Evolutionary conservation across 2,888 invertebrate species (phyloP).

Genomic region (Cryptocephalus moraei): DNA sequence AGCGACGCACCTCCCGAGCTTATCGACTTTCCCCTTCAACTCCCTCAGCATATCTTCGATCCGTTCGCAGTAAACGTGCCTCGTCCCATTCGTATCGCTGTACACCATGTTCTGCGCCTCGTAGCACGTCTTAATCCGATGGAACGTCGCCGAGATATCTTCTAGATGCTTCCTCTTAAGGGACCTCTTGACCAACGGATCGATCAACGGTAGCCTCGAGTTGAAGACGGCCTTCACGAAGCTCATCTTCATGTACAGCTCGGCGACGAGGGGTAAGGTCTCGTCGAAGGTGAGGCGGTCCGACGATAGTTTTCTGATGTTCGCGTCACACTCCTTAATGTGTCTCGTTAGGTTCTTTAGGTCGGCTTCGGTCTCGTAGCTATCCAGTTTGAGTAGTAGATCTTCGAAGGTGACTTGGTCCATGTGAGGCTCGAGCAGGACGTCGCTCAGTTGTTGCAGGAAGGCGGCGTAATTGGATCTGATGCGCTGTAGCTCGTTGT

Average conservation of each 20-base stretch:
- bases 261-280: constrained; percentile 18
- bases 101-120: constrained; percentile 42
- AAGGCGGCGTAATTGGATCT: too few species aligned
- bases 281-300: too few species aligned
- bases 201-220: constrained; percentile 59
- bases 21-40: constrained; percentile 13
- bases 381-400: too few species aligned
- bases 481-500: too few species aligned
- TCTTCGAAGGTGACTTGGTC: too few species aligned
- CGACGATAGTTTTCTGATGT: too few species aligned
- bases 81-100: constrained; percentile 30
- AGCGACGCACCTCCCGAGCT: constrained; percentile 45
- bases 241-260: constrained; percentile 39
- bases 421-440: too few species aligned
- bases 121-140: constrained; percentile 46
- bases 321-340: too few species aligned
- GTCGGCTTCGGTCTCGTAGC: too few species aligned
- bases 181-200: constrained; percentile 71
- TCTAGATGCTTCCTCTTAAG: constrained; percentile 57
- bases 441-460: too few species aligned
- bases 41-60: constrained; percentile 37
- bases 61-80: constrained; percentile 42
- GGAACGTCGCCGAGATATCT: constrained; percentile 56
- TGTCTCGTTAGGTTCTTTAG: too few species aligned
- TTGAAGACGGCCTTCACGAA: constrained; percentile 47